These are phyloP conservation scores for Remorina albescens DNA, from an alignment of 2,797 vertebrate genomes.

Conservation along the genomic window DNA sequence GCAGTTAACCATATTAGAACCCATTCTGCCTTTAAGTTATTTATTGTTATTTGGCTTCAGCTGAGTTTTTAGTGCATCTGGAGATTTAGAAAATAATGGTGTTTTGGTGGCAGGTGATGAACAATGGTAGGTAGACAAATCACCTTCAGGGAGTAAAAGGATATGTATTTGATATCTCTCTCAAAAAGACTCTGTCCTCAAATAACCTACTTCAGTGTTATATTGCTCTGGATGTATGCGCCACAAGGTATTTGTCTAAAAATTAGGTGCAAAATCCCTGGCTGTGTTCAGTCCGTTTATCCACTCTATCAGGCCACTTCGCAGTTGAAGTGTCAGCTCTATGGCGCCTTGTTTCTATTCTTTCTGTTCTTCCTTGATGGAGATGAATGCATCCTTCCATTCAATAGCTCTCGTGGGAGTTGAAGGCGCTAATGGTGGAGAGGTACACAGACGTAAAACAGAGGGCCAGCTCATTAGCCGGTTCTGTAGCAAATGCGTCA, in stretches of 20 bases:
- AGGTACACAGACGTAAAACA: slow-evolving; percentile 46
- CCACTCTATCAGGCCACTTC: slow-evolving; percentile 31
- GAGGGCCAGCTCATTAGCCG: slow-evolving; percentile 64
- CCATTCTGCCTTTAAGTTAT: slow-evolving; percentile 19
- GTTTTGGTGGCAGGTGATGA: slow-evolving; percentile 6
- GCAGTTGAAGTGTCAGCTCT: slow-evolving; percentile 9
- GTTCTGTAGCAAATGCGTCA: slow-evolving; percentile 49
- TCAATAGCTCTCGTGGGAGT: slow-evolving; percentile 26
- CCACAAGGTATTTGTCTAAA: not conserved
- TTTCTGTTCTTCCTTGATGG: slow-evolving; percentile 29
- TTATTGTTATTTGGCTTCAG: slow-evolving; percentile 15
- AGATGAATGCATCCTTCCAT: slow-evolving; percentile 33
- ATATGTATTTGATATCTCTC: slow-evolving; percentile 1
- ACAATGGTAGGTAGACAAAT: slow-evolving; percentile 8
- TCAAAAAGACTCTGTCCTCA: slow-evolving; percentile 16
- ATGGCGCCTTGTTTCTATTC: slow-evolving; percentile 14
- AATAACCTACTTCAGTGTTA: not conserved
- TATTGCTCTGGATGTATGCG: not conserved
- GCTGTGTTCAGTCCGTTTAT: slow-evolving; percentile 22
- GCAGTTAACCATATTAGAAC: not conserved
- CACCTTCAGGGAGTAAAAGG: slow-evolving; percentile 12
- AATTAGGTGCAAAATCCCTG: not conserved
- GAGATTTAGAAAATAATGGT: slow-evolving; percentile 17
- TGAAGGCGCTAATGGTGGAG: slow-evolving; percentile 44
- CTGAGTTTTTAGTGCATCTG: slow-evolving; percentile 10